Evolutionary conservation across 2,888 invertebrate species (phyloP).

Genomic region (Ectobius pallidus): DNA sequence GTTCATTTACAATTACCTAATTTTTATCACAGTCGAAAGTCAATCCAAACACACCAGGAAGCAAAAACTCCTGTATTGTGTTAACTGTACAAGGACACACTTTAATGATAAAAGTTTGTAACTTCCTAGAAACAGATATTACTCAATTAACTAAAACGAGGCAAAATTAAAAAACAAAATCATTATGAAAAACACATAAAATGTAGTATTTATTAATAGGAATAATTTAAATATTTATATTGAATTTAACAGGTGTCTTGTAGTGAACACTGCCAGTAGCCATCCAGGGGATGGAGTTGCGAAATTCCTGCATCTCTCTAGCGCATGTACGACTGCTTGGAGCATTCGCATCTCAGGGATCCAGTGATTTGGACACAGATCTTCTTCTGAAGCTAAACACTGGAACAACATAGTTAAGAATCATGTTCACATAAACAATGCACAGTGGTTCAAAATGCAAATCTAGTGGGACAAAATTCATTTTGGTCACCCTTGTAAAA

Average conservation of each 20-base stretch:
- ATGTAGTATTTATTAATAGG: conserved; percentile 28
- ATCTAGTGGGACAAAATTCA: too few relatives aligned
- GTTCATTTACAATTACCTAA: conserved; percentile 29
- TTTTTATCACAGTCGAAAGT: conserved; percentile 37
- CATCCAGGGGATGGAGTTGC: conserved; percentile 19
- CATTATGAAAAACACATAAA: conserved; percentile 31
- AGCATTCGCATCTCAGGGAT: background rate
- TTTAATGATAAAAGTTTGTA: conserved; percentile 13
- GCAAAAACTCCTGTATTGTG: conserved; percentile 27
- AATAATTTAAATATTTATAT: conserved; percentile 35
- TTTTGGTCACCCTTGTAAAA: too few relatives aligned
- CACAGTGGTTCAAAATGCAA: too few relatives aligned
- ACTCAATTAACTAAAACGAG: conserved; percentile 20
- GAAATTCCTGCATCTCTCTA: conserved; percentile 6
- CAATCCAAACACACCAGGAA: conserved; percentile 28
- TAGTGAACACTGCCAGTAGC: conserved; percentile 26
- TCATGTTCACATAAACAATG: background rate
- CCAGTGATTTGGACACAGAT: background rate
- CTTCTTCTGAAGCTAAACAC: conserved; percentile 26
- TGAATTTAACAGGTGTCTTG: conserved; percentile 28
- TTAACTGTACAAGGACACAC: conserved; percentile 29
- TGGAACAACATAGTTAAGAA: conserved; percentile 22
- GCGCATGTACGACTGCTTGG: background rate
- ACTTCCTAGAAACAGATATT: background rate
- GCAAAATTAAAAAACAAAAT: conserved; percentile 9